phyloP scores from a whole-genome alignment of 2,888 invertebrate species.

The Drosophila seclusa region DNA sequence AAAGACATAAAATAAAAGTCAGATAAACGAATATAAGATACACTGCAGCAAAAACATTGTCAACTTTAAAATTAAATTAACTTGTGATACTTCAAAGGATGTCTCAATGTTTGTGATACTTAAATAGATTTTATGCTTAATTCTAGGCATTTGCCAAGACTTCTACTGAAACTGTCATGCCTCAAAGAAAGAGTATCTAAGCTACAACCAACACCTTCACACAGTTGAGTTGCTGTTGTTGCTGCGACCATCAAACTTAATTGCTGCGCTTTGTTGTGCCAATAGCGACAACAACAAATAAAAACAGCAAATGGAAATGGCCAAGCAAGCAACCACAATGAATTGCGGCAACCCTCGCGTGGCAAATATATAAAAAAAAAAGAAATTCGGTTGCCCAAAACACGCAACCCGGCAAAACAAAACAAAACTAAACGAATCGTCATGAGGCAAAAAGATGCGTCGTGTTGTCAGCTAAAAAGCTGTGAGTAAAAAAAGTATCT shows the following conservation, averaged over 20 bases:
- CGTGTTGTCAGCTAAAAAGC: constrained; percentile 32
- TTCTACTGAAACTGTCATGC: background rate
- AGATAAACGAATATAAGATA: background rate
- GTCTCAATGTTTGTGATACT: rapidly evolving
- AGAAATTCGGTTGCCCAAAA: constrained; percentile 36
- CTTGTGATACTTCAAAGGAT: background rate
- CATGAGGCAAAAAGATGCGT: constrained; percentile 30
- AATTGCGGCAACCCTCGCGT: constrained; percentile 65
- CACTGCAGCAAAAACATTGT: constrained; percentile 15
- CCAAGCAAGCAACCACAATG: constrained; percentile 53
- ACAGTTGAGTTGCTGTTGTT: constrained; percentile 31
- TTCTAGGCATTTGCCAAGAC: background rate
- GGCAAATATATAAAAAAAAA: constrained; percentile 31
- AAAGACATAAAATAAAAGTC: constrained; percentile 1
- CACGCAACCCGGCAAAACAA: constrained; percentile 59
- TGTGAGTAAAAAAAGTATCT: constrained; percentile 24
- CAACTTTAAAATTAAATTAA: background rate
- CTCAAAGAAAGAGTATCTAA: constrained; percentile 17
- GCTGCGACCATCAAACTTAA: constrained; percentile 64
- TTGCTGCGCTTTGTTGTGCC: constrained; percentile 74
- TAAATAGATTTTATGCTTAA: background rate
- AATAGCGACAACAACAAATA: constrained; percentile 54
- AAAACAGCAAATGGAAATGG: constrained; percentile 14
- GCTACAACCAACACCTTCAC: constrained; percentile 31
- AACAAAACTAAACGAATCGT: constrained; percentile 26